phyloP scores from a whole-genome alignment of 2,888 invertebrate species.

The Heliconius charithonia region DNA sequence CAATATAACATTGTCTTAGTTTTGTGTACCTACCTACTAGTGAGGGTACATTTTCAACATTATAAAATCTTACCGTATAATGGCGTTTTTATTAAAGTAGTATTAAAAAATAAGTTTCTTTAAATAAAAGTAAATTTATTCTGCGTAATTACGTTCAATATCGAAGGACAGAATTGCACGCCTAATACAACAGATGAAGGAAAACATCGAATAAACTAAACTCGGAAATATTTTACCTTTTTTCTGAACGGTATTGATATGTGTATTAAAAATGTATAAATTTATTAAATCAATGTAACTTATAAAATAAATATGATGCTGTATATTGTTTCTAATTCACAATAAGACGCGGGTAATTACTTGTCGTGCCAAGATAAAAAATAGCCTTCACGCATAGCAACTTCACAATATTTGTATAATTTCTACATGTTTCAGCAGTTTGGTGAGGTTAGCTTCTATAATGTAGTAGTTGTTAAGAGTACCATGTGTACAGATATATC shows the following conservation, averaged over 20 bases:
- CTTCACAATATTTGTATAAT: neutral
- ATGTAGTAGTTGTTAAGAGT: neutral
- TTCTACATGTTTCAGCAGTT: neutral
- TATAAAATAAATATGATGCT: neutral
- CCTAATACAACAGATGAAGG: neutral
- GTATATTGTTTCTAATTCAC: neutral
- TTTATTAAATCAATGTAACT: neutral
- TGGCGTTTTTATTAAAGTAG: no score
- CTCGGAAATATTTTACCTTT: neutral
- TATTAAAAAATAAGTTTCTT: no score
- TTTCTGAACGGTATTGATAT: neutral
- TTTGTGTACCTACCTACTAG: neutral
- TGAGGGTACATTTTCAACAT: neutral
- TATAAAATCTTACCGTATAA: neutral
- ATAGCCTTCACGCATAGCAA: neutral
- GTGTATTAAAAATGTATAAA: neutral
- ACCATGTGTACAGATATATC: neutral
- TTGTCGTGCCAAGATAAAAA: neutral
- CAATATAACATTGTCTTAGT: neutral
- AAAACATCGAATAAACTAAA: neutral
- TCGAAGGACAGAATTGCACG: neutral
- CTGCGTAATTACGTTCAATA: neutral
- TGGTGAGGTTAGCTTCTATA: neutral
- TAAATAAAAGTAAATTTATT: neutral
- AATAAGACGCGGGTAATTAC: neutral